phyloP scores from a whole-genome alignment of 2,888 invertebrate genomes.

The Craniophora ligustri region DNA sequence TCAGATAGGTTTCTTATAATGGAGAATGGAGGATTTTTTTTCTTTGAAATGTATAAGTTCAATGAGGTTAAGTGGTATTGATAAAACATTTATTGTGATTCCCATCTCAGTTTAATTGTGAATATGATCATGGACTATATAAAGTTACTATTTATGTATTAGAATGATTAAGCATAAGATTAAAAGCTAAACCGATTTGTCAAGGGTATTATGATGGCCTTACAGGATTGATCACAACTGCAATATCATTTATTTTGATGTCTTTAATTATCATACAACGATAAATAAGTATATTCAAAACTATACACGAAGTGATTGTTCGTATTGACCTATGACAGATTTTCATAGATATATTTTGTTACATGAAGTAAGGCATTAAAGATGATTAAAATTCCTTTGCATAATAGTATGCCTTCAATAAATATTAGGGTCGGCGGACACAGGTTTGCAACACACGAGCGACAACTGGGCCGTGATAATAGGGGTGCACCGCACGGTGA shows the following conservation, averaged over 20 bases:
- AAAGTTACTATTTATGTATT: background rate
- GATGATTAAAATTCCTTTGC: slow-evolving; percentile 48
- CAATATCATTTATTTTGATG: too few relatives aligned
- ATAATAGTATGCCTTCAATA: slow-evolving; percentile 50
- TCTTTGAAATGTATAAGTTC: slow-evolving; percentile 4
- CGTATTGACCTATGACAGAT: too few relatives aligned
- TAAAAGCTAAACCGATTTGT: too few relatives aligned
- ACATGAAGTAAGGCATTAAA: slow-evolving; percentile 26
- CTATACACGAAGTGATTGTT: too few relatives aligned
- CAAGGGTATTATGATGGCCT: too few relatives aligned
- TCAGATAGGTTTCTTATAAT: slow-evolving; percentile 28
- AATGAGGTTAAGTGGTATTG: slow-evolving; percentile 16
- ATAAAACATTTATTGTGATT: slow-evolving; percentile 1
- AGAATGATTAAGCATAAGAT: too few relatives aligned
- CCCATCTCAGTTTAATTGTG: background rate
- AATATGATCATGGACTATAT: background rate
- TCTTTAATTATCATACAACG: too few relatives aligned
- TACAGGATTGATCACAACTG: too few relatives aligned
- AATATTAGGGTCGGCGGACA: slow-evolving; percentile 60
- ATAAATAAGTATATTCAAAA: too few relatives aligned
- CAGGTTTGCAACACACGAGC: slow-evolving; percentile 74
- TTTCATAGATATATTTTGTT: slow-evolving; percentile 23
- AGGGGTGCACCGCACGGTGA: slow-evolving; percentile 65
- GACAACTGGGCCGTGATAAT: slow-evolving; percentile 83
- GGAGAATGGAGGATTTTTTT: slow-evolving; percentile 5